phyloP scores from a whole-genome alignment of 2,797 vertebrate species.

The Dendrocincla fuliginosa region DNA sequence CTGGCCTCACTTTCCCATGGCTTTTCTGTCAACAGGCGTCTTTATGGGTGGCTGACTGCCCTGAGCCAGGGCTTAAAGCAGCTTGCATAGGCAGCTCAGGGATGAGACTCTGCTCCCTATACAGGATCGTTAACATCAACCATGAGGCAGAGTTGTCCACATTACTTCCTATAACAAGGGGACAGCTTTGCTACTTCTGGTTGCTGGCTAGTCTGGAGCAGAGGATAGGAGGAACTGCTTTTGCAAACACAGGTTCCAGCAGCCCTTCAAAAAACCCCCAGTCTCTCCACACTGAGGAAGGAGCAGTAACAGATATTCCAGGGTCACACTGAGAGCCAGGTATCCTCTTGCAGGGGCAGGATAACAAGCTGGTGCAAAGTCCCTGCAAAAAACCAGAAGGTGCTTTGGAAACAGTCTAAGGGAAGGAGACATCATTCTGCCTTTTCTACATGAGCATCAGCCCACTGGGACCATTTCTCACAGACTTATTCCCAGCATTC shows the following conservation, averaged over 20 bases:
- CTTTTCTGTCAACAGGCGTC: not conserved
- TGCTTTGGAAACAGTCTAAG: not conserved
- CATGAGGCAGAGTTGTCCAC: not conserved
- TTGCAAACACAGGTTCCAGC: not conserved
- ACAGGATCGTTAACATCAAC: not conserved
- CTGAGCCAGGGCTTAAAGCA: not conserved
- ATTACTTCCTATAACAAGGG: not conserved
- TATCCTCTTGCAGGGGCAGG: not conserved
- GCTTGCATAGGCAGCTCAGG: not conserved
- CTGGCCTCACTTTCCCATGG: not conserved
- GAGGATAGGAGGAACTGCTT: not conserved
- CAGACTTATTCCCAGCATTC: not conserved
- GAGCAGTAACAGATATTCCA: not conserved
- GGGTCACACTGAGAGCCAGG: not conserved
- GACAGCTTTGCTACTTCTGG: not conserved
- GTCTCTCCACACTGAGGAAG: not conserved
- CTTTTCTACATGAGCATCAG: not conserved
- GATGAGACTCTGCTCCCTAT: fast-evolving
- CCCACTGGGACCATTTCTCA: not conserved
- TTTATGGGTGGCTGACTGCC: not conserved
- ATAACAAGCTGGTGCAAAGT: not conserved
- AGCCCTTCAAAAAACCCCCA: not conserved
- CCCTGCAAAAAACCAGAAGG: not conserved
- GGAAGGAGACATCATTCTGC: not conserved
- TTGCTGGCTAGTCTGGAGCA: not conserved